Conservation (phyloP, 2,797 vertebrate genomes). For the Varecia variegata region DNA sequence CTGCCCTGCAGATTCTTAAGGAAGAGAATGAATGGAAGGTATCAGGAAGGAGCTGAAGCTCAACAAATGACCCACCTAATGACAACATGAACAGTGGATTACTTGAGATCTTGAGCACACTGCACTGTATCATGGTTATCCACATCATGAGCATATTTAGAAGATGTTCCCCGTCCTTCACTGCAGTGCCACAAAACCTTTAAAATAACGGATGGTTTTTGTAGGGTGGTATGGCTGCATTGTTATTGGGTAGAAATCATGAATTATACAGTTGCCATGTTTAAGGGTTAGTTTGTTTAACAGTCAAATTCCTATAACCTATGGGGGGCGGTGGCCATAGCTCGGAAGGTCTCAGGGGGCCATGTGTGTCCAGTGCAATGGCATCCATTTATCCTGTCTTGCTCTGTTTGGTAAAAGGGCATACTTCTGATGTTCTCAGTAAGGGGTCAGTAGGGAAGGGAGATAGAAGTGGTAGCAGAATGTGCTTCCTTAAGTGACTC, state of each 20-base stretch:
- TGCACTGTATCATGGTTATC: not conserved
- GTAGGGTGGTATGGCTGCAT: not conserved
- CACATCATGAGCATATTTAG: not conserved
- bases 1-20: not conserved
- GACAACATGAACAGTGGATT: not conserved
- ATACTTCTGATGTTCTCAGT: not conserved
- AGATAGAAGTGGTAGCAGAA: not conserved
- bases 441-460: not conserved
- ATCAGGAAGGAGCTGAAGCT: not conserved
- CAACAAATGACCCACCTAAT: not conserved
- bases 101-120: not conserved
- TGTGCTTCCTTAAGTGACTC: not conserved
- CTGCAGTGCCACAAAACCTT: not conserved
- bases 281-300: conserved; percentile 3
- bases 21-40: not conserved
- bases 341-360: not conserved
- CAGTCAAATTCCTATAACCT: not conserved
- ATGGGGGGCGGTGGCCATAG: not conserved
- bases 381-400: not conserved
- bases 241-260: not conserved
- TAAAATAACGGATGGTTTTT: not conserved
- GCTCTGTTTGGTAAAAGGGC: not conserved
- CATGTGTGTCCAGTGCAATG: not conserved
- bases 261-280: not conserved
- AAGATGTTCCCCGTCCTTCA: not conserved